Evolutionary conservation across 2,888 invertebrate species (phyloP).

Genomic region (Pantelozetes paolii): DNA sequence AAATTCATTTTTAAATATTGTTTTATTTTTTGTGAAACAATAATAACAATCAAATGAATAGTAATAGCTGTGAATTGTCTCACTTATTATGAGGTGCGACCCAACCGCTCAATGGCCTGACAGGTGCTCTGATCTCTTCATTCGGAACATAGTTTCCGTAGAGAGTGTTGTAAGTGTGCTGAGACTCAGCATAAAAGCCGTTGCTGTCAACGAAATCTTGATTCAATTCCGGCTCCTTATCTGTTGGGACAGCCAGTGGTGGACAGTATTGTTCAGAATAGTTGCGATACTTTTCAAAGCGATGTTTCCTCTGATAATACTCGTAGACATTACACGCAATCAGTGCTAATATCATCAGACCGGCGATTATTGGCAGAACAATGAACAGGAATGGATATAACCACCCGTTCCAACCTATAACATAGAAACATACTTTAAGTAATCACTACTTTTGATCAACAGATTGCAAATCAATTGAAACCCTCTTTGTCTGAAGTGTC

Average conservation of each 20-base stretch:
- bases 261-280: neutral
- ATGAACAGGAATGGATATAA: slow-evolving; percentile 26
- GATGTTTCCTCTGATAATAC: slow-evolving; percentile 27
- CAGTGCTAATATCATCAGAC: slow-evolving; percentile 7
- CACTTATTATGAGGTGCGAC: slow-evolving; percentile 26
- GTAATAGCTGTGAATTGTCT: neutral
- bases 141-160: neutral
- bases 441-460: neutral
- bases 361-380: slow-evolving; percentile 17
- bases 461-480: neutral
- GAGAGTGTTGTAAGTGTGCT: slow-evolving; percentile 3
- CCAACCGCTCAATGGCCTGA: slow-evolving; percentile 33
- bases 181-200: neutral
- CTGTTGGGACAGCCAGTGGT: neutral
- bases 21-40: too few relatives aligned
- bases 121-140: neutral
- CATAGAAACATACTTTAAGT: neutral
- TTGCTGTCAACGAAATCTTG: neutral
- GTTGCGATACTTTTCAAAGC: slow-evolving; percentile 6
- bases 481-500: neutral
- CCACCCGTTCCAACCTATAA: slow-evolving; percentile 32
- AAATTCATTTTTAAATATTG: neutral
- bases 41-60: too few relatives aligned
- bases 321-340: slow-evolving; percentile 26
- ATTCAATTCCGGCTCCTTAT: neutral